Conservation (phyloP, 2,797 vertebrate species). For the Gymnopithys bicolor region DNA sequence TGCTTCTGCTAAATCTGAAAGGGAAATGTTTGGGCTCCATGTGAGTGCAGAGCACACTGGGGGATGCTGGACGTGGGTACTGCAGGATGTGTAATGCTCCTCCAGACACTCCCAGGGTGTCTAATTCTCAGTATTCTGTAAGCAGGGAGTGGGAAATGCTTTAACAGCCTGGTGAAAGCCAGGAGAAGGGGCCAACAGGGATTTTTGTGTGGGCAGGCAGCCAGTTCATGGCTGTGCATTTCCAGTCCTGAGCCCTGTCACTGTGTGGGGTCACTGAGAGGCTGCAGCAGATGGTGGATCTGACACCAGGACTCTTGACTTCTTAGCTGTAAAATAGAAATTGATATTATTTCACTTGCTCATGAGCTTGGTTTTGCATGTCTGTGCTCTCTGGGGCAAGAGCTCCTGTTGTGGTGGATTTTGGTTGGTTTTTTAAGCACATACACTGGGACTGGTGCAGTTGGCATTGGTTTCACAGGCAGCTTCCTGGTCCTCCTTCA, state of each 20-base stretch:
- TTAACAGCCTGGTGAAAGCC: neutral
- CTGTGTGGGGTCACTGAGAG: neutral
- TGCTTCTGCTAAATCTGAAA: neutral
- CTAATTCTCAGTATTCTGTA: neutral
- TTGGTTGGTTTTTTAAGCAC: neutral
- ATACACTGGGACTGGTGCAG: neutral
- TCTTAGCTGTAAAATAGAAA: neutral
- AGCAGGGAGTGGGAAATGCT: neutral
- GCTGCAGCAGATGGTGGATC: neutral
- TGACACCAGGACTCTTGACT: neutral
- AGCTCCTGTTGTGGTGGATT: neutral
- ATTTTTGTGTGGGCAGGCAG: neutral
- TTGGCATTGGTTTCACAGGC: neutral
- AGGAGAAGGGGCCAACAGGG: neutral
- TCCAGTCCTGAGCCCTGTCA: neutral
- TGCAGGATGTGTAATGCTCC: neutral
- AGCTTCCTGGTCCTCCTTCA: neutral
- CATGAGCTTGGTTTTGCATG: neutral
- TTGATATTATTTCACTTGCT: neutral
- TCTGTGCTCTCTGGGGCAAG: neutral
- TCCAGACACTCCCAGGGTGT: neutral
- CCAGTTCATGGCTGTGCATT: neutral
- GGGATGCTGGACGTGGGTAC: neutral
- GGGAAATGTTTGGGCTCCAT: neutral
- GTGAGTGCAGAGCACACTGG: rapidly evolving